phyloP scores from a whole-genome alignment of 2,797 vertebrate genomes.

The Scarus forsteni region DNA sequence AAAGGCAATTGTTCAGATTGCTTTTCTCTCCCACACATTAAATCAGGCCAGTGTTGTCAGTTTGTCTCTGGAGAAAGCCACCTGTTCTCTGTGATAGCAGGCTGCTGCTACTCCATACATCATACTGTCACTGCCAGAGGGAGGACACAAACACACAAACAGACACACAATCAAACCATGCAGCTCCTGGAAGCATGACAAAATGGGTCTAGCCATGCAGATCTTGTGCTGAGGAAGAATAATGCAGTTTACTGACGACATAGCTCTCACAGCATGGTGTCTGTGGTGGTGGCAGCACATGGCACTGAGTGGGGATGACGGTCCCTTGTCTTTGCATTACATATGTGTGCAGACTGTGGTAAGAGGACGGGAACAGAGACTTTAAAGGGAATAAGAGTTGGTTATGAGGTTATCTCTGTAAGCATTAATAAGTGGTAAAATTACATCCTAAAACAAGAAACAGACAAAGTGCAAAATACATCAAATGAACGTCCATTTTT shows the following conservation, averaged over 20 bases:
- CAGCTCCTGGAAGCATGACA: slow-evolving; percentile 31
- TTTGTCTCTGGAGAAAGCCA: slow-evolving; percentile 67
- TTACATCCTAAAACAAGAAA: too few species aligned
- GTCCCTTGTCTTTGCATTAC: slow-evolving; percentile 20
- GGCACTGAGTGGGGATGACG: slow-evolving; percentile 25
- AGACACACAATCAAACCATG: slow-evolving; percentile 3
- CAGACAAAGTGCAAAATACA: too few species aligned
- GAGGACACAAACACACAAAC: slow-evolving; percentile 14
- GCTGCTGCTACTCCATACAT: slow-evolving; percentile 69
- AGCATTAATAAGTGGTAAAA: not conserved
- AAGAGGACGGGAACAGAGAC: slow-evolving; percentile 9
- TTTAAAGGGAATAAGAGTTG: not conserved
- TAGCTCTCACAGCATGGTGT: slow-evolving; percentile 15
- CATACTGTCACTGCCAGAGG: slow-evolving; percentile 67
- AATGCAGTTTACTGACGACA: slow-evolving; percentile 43
- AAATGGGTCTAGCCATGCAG: slow-evolving; percentile 28
- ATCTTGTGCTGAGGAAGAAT: slow-evolving; percentile 30
- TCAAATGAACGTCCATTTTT: too few species aligned
- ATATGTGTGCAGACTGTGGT: slow-evolving; percentile 9
- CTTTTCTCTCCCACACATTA: slow-evolving; percentile 47
- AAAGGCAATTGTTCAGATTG: slow-evolving; percentile 47
- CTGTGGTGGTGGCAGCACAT: slow-evolving; percentile 30
- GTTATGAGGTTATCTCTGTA: slow-evolving; percentile 1
- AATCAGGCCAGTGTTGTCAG: slow-evolving; percentile 63
- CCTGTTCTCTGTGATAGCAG: slow-evolving; percentile 75